phyloP scores from a whole-genome alignment of 1,140 invertebrate genomes.

The Drosophila rufa region DNA sequence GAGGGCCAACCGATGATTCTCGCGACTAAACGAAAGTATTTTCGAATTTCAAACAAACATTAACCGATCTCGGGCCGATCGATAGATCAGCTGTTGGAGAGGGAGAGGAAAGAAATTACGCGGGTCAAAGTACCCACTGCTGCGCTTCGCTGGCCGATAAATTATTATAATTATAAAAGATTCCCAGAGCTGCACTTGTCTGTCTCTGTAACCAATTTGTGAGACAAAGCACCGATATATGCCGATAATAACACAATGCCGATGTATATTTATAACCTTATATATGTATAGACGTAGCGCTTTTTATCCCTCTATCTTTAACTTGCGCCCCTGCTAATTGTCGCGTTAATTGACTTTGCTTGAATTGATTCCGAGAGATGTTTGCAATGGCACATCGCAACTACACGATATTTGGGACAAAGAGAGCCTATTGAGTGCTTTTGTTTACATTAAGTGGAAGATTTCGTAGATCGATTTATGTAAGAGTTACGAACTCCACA shows the following conservation, averaged over 20 bases:
- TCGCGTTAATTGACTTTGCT: constrained; percentile 59
- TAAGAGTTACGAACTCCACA: neutral
- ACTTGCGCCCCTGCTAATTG: constrained; percentile 53
- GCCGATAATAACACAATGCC: constrained; percentile 16
- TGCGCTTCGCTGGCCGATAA: constrained; percentile 36
- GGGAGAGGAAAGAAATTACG: neutral
- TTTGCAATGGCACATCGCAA: constrained; percentile 56
- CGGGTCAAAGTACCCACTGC: constrained; percentile 57
- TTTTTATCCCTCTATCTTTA: constrained; percentile 36
- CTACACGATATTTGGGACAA: constrained; percentile 62
- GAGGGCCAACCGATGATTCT: constrained; percentile 34
- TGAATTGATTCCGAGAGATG: constrained; percentile 52
- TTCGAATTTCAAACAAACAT: constrained; percentile 43
- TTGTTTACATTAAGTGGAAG: constrained; percentile 24
- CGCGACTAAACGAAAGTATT: constrained; percentile 51
- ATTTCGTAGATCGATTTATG: constrained; percentile 20
- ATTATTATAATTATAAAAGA: constrained; percentile 37
- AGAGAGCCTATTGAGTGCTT: constrained; percentile 44
- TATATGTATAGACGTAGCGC: constrained; percentile 10
- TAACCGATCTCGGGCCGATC: constrained; percentile 4
- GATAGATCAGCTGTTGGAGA: constrained; percentile 31
- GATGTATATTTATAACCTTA: constrained; percentile 16
- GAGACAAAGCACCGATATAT: constrained; percentile 17
- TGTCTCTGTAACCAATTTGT: constrained; percentile 16
- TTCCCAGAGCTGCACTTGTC: constrained; percentile 43